A percentile compares a stretch with the other conserved stretches of the same genome.
Conservation (phyloP, 2,888 invertebrate species). For the Euphydryas editha region DNA sequence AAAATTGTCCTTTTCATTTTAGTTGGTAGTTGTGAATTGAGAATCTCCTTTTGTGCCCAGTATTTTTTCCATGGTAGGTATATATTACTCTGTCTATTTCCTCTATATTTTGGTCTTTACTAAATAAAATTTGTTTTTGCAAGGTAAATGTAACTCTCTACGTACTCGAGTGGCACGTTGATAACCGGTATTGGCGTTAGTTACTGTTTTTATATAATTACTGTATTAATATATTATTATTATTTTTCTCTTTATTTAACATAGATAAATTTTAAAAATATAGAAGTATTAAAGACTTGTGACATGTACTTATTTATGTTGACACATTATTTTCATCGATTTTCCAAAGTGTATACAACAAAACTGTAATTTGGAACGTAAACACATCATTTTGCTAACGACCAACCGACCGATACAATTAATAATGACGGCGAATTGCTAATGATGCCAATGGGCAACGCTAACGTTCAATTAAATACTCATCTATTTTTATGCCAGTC, state of each 20-base stretch:
- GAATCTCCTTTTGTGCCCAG: no score
- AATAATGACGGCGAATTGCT: conserved; percentile 20
- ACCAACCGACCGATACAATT: conserved; percentile 18
- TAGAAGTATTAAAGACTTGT: background rate
- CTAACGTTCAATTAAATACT: conserved; percentile 34
- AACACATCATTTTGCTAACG: conserved; percentile 25
- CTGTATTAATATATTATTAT: no score
- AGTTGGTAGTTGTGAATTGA: no score
- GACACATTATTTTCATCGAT: conserved; percentile 5
- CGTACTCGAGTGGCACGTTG: no score
- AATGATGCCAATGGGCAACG: conserved; percentile 28
- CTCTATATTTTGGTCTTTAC: no score
- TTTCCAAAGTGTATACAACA: conserved; percentile 22
- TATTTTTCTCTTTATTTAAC: background rate
- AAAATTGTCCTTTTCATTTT: no score
- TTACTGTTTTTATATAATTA: no score
- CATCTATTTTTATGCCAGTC: conserved; percentile 30
- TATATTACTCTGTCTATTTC: no score
- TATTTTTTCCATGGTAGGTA: no score
- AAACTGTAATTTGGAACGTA: conserved; percentile 15
- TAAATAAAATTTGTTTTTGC: no score
- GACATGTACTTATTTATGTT: background rate
- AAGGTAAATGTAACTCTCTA: no score
- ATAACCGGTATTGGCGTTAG: no score
- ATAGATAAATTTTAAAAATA: background rate